Base-by-base conservation (phyloP, 2,113 vertebrate species). In the Tamias sibiricus region DNA sequence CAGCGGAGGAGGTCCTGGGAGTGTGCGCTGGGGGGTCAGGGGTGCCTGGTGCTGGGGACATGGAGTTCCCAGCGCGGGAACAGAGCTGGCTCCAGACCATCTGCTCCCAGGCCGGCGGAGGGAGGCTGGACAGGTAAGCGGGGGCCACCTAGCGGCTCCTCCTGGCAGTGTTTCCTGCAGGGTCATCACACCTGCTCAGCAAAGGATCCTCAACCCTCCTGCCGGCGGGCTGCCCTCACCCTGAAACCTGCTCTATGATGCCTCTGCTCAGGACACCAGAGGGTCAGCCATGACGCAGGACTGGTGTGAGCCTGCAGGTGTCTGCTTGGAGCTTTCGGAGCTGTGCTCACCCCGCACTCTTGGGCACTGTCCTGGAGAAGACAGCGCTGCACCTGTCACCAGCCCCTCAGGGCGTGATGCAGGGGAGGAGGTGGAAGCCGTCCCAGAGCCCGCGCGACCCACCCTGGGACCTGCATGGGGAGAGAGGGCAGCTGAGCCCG, bases 141-240 rank as follows among this genome's bases (percentile, higher is more conserved):
- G 83, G 94, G 6, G 97, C 96, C 97, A 91, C 93, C 97, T 96
- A 89, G 97, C 7, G 97, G 97, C 90, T n/a, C 10, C 75, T 97
- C 37, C 42, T 2, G 79, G 91, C 86, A 90, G 74, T 76, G 91
- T 54, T 64, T 9, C 52, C 82, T 20, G 76, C 22, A 22, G 0
- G 71, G 11, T 4, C 24, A 6, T 6, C 54, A n/a, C 86, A 49
- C 40, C 57, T 6, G 49, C 47, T 89, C 26, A 44, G 52, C 26
- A 4, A 1, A 1, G 77, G 19, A 20, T 57, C 26, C 62, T 49
- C 52, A 37, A 5, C 57, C 92, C 52, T 69, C 35, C 77, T 5
- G 47, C 49, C 62, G 4, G 30, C 1, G 47, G 8, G 22, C 26
- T 52, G 83, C 19, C 22, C 77, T 89, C 47, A 17, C 3, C 59